A percentile compares a stretch with the other conserved stretches of the same genome.
Evolutionary conservation across 1,140 invertebrate genomes (phyloP).

Genomic region (Mamestra configurata): DNA sequence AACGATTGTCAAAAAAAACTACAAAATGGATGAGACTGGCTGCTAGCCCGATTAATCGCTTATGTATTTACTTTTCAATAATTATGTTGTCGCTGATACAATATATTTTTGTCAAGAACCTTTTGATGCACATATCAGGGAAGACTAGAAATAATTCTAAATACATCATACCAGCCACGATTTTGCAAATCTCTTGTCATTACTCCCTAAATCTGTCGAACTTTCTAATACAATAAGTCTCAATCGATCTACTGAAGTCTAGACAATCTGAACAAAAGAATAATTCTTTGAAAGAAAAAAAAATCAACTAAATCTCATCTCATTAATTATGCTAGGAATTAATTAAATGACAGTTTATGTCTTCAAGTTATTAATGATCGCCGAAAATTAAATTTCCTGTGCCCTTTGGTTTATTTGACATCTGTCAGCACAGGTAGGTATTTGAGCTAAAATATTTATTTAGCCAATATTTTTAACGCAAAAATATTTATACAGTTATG

Average conservation of each 20-base stretch:
- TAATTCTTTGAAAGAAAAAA: background rate
- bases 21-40: too few species aligned
- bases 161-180: too few species aligned
- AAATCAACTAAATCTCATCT: background rate
- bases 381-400: background rate
- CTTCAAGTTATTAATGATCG: background rate
- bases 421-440: background rate
- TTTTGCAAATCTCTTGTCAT: background rate
- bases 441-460: conserved; percentile 1
- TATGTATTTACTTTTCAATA: too few species aligned
- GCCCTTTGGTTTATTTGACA: conserved; percentile 9
- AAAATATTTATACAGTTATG: background rate
- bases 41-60: too few species aligned
- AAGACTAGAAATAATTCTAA: too few species aligned
- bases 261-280: background rate
- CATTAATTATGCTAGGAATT: conserved; percentile 1
- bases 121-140: too few species aligned
- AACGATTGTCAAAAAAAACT: too few species aligned
- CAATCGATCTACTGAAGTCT: background rate
- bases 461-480: background rate
- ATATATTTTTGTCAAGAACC: too few species aligned
- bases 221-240: background rate
- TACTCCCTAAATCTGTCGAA: too few species aligned
- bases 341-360: background rate
- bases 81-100: too few species aligned